Evolutionary conservation across 2,797 vertebrate species (phyloP).

Genomic region (Sphenodon punctatus): DNA sequence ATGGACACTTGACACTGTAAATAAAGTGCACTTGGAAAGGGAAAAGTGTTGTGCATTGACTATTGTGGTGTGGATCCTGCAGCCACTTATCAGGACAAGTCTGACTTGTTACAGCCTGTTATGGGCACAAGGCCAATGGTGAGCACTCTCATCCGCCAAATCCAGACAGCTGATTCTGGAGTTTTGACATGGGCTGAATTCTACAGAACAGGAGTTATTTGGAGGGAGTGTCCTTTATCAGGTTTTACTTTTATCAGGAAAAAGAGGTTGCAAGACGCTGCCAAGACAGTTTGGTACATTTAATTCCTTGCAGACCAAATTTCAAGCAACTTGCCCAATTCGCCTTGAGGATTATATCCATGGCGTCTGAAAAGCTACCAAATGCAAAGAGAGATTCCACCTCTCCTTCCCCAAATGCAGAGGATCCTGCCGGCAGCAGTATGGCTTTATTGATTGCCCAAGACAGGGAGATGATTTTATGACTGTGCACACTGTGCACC

Average conservation of each 20-base stretch:
- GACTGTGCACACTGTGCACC: background rate
- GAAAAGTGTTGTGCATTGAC: too few relatives aligned
- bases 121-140: background rate
- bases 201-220: too few relatives aligned
- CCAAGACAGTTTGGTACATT: background rate
- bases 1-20: too few relatives aligned
- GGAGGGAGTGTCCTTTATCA: background rate
- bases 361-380: background rate
- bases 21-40: too few relatives aligned
- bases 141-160: background rate
- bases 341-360: background rate
- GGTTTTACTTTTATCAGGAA: background rate
- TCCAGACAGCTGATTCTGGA: too few relatives aligned
- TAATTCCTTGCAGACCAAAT: background rate
- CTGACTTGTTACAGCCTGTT: too few relatives aligned
- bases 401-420: background rate
- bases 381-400: background rate
- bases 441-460: background rate
- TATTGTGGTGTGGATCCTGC: too few relatives aligned
- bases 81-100: too few relatives aligned
- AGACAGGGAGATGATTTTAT: background rate
- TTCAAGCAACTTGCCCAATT: background rate
- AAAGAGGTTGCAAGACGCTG: background rate
- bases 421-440: background rate
- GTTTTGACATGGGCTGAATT: too few relatives aligned